Base-by-base conservation (phyloP, 2,113 vertebrate genomes). In the Etheostoma cragini region DNA sequence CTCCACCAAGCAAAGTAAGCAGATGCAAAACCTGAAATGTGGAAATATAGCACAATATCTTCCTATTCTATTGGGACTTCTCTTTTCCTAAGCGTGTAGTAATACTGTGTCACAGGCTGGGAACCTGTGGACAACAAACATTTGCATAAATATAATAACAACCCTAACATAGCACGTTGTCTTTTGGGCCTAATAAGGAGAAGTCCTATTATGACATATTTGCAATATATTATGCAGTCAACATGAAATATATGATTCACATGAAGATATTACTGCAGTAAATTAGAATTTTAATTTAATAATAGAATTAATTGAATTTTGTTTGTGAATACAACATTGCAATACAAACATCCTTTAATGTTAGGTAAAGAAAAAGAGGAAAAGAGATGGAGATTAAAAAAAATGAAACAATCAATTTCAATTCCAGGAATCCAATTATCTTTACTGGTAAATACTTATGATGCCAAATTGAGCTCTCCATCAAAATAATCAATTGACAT, bases 261-360 rank as follows among this genome's bases (percentile, higher is more conserved):
- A 66, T 74, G 49, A 62, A 75, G 38, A 57, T 24, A 66, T 66
- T 53, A 33, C 26, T 47, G 56, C 68, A 64, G 68, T 26, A 52
- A 69, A 80, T 77, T 58, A 21, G 17, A 69, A 33, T 38, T 71
- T 64, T 50, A 5, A 54, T 82, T 16, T 61, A 42, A n/a, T 10
- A 16, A 21, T 4, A 2, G 47, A 53, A 35, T 60, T 0, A 72
- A 49, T 2, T 15, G 2, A 56, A 24, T 47, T 73, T 42, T 61
- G 13, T 56, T 67, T 56, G 8, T 72, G 45, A 76, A 54, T 47
- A 46, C 12, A 16, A 13, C 46, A 60, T 8, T 65, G 10, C 46
- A 64, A 67, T 10, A 46, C 21, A 21, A 69, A 53, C 19, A 22
- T 61, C 30, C 8, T 62, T 3, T 38, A 8, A 30, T 10, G 33